Evolutionary conservation across 2,113 vertebrate species (phyloP).

Genomic region (Sula dactylatra): DNA sequence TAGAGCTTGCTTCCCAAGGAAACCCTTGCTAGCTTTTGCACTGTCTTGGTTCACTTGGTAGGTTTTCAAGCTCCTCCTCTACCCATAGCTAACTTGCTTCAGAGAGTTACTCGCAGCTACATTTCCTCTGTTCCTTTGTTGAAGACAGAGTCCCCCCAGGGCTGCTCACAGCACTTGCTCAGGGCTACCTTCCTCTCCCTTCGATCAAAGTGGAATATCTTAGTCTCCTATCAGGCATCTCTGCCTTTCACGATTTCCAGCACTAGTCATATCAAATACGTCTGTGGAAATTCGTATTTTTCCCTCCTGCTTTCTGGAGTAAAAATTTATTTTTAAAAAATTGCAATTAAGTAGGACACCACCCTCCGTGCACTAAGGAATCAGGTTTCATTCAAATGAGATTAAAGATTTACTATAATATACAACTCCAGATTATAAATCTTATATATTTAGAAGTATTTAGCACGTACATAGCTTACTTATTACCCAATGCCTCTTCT

Average conservation of each 20-base stretch:
- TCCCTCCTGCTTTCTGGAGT: neutral
- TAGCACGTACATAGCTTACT: neutral
- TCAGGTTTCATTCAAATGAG: neutral
- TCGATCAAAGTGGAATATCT: neutral
- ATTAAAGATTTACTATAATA: neutral
- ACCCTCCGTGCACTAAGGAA: neutral
- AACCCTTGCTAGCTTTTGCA: neutral
- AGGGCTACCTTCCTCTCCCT: slow-evolving; percentile 22
- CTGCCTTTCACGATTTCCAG: neutral
- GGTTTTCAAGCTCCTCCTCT: neutral
- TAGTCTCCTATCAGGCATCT: neutral
- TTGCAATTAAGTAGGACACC: neutral
- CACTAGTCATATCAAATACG: neutral
- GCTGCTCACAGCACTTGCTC: slow-evolving; percentile 42
- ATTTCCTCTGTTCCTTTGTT: slow-evolving; percentile 35
- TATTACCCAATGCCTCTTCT: neutral
- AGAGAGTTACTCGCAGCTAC: neutral
- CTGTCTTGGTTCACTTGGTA: neutral
- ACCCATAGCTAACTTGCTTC: neutral
- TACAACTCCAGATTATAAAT: neutral
- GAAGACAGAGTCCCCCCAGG: slow-evolving; percentile 39
- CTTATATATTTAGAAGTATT: neutral
- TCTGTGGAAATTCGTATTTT: neutral
- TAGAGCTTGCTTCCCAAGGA: neutral
- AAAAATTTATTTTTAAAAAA: neutral